Conservation (phyloP, 1,140 invertebrate genomes). For the Pantala flavescens region DNA sequence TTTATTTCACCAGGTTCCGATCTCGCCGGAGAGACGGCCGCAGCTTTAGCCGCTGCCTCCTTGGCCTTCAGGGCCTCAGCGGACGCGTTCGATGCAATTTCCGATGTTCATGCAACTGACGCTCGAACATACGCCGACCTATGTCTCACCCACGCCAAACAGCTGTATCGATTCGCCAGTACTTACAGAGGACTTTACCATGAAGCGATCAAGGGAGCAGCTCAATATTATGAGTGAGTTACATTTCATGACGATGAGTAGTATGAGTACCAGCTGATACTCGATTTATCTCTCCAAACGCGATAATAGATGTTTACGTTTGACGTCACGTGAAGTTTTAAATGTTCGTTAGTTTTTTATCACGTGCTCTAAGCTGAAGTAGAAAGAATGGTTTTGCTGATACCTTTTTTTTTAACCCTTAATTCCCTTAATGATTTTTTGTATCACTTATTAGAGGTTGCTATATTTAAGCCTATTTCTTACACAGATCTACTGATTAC, state of each 20-base stretch:
- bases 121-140: slow-evolving; percentile 40
- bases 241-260: too few relatives aligned
- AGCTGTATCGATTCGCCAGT: slow-evolving; percentile 50
- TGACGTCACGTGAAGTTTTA: too few relatives aligned
- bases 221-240: slow-evolving; percentile 43
- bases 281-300: too few relatives aligned
- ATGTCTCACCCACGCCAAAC: slow-evolving; percentile 41
- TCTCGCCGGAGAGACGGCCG: slow-evolving; percentile 49
- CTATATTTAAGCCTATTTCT: not conserved
- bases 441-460: too few relatives aligned
- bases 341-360: too few relatives aligned
- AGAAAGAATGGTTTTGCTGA: too few relatives aligned
- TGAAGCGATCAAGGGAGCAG: slow-evolving; percentile 42
- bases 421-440: too few relatives aligned
- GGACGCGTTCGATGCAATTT: slow-evolving; percentile 28
- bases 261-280: too few relatives aligned
- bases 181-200: slow-evolving; percentile 44
- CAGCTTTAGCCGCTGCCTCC: slow-evolving; percentile 46
- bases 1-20: slow-evolving; percentile 54
- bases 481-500: slow-evolving; percentile 41
- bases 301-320: too few relatives aligned
- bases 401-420: too few relatives aligned
- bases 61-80: slow-evolving; percentile 36
- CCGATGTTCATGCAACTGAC: slow-evolving; percentile 37
- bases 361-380: too few relatives aligned